Percentiles rank a stretch among this genome's conserved stretches.
phyloP scores from a whole-genome alignment of 2,113 vertebrate species.

The Eretmochelys imbricata region DNA sequence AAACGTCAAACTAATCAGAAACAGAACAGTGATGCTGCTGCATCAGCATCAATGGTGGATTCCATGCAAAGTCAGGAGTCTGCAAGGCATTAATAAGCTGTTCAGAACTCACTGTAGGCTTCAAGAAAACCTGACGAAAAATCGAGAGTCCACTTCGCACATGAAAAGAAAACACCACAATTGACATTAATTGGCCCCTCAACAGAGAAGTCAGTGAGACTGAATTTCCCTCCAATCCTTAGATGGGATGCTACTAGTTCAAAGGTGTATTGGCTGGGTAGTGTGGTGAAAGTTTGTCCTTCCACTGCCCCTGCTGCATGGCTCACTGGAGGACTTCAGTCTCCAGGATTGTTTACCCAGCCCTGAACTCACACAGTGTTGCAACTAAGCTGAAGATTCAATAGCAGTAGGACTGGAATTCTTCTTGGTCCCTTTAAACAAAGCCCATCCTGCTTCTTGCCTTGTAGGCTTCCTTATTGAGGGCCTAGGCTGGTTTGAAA shows the following conservation, averaged over 20 bases:
- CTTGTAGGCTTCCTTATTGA: not conserved
- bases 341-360: not conserved
- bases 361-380: not conserved
- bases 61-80: not conserved
- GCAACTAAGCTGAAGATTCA: not conserved
- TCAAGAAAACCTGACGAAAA: not conserved
- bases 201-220: no score
- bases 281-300: not conserved
- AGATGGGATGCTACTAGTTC: not conserved
- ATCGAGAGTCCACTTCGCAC: not conserved
- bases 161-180: not conserved
- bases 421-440: not conserved
- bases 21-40: not conserved
- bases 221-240: not conserved
- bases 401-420: not conserved
- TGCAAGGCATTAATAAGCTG: not conserved
- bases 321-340: not conserved
- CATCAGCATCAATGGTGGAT: not conserved
- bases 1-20: not conserved
- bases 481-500: not conserved
- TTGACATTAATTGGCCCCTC: no score
- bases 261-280: not conserved
- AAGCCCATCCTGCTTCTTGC: not conserved
- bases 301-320: not conserved
- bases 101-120: not conserved